Conservation (phyloP, 1,140 invertebrate genomes). For the Temnothorax curvispinosus region DNA sequence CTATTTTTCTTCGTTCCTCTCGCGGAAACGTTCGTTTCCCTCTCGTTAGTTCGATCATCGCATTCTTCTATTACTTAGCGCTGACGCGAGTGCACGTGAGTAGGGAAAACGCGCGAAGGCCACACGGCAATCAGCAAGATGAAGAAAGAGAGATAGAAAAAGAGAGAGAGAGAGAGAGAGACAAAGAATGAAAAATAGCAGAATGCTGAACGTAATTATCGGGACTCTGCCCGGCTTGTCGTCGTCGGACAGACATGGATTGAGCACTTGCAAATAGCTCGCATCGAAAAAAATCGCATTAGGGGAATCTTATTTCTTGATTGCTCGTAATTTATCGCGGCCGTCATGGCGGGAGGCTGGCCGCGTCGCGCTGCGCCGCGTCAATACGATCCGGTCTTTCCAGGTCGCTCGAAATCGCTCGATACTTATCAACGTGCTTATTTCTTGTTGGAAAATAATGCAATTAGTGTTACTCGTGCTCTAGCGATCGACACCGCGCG, state of each 20-base stretch:
- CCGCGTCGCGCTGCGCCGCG: background rate
- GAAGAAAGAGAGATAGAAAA: background rate
- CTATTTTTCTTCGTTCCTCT: conserved; percentile 38
- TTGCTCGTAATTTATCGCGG: conserved; percentile 65
- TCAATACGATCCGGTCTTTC: conserved; percentile 42
- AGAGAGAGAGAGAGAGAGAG: conserved; percentile 1
- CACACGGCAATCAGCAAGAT: conserved; percentile 46
- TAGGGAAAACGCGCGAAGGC: conserved; percentile 50
- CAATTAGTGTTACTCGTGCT: conserved; percentile 37
- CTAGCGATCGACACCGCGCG: conserved; percentile 4
- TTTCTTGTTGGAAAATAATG: conserved; percentile 51
- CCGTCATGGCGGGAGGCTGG: conserved; percentile 23
- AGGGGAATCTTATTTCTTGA: conserved; percentile 52
- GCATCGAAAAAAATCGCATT: conserved; percentile 52
- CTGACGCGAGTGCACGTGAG: conserved; percentile 36
- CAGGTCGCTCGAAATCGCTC: conserved; percentile 43
- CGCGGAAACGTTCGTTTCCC: conserved; percentile 1
- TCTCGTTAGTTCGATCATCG: conserved; percentile 25
- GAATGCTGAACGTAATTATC: conserved; percentile 49
- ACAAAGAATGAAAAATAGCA: conserved; percentile 39
- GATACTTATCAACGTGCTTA: conserved; percentile 27
- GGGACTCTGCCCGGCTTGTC: conserved; percentile 6
- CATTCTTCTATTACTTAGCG: conserved; percentile 20
- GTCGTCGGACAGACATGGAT: conserved; percentile 21
- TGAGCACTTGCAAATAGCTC: conserved; percentile 41